Percentiles rank a stretch among this genome's conserved stretches.
Conservation (phyloP, 1,140 invertebrate genomes). For the Drosophila virilis region DNA sequence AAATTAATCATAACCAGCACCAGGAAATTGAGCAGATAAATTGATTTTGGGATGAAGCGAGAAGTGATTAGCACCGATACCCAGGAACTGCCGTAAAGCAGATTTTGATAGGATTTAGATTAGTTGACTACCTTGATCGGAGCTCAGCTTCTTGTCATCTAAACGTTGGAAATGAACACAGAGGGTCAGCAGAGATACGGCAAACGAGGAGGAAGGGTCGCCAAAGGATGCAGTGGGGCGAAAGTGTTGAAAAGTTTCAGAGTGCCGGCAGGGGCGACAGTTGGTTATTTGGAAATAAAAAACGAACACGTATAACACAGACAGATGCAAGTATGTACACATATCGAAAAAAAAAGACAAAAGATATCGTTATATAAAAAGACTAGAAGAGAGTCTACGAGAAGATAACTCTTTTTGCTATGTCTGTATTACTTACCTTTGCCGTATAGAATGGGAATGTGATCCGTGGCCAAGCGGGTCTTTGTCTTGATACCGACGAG, state of each 20-base stretch:
- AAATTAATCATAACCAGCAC: slow-evolving; percentile 10
- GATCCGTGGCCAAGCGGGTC: slow-evolving; percentile 95
- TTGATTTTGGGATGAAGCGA: slow-evolving; percentile 8
- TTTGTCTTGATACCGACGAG: slow-evolving; percentile 99
- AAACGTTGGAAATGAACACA: slow-evolving; percentile 41
- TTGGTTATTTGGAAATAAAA: slow-evolving; percentile 40
- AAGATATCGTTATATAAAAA: slow-evolving; percentile 12
- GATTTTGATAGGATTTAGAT: slow-evolving; percentile 2
- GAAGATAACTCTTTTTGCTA: not conserved
- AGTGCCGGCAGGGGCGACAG: slow-evolving; percentile 35
- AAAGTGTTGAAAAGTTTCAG: slow-evolving; percentile 26
- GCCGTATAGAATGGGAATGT: slow-evolving; percentile 98
- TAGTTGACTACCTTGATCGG: slow-evolving; percentile 74
- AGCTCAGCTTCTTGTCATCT: slow-evolving; percentile 73
- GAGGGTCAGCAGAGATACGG: slow-evolving; percentile 15
- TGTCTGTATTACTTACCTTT: slow-evolving; percentile 54
- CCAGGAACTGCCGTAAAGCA: slow-evolving; percentile 21
- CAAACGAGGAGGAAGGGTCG: slow-evolving; percentile 37
- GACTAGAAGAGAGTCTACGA: not conserved
- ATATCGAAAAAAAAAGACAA: slow-evolving; percentile 13
- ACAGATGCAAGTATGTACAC: slow-evolving; percentile 33
- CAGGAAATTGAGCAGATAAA: slow-evolving; percentile 6
- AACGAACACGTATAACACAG: slow-evolving; percentile 37
- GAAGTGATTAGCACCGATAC: slow-evolving; percentile 5
- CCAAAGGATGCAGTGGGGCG: slow-evolving; percentile 28